Percentiles rank a stretch among this genome's conserved stretches.
These are phyloP conservation scores for Alethe castanea DNA, from an alignment of 2,113 vertebrate species.

Conservation along the genomic window DNA sequence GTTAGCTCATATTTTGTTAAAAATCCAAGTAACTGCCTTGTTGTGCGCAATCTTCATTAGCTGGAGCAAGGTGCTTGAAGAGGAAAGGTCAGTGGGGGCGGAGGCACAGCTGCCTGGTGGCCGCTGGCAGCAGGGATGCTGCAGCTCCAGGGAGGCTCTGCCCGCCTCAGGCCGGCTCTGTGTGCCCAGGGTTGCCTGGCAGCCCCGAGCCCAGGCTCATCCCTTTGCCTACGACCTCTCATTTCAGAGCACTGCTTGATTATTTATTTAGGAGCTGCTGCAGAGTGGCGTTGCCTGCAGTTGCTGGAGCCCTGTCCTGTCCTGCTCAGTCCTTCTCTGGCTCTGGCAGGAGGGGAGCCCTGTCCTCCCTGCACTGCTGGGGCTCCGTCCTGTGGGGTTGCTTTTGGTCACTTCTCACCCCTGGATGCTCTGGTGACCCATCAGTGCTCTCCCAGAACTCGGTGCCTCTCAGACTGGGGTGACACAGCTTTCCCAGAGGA, in stretches of 20 bases:
- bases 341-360: not conserved
- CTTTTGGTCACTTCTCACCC: rapidly evolving
- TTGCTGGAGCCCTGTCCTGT: not conserved
- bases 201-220: not conserved
- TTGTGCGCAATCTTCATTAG: not conserved
- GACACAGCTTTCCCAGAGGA: rapidly evolving
- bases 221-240: not conserved
- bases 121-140: not conserved
- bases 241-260: slow-evolving; percentile 30
- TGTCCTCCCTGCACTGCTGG: rapidly evolving
- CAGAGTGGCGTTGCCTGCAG: not conserved
- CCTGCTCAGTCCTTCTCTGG: not conserved
- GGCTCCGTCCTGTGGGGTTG: rapidly evolving
- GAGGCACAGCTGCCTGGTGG: not conserved
- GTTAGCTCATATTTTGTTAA: not conserved
- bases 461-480: rapidly evolving
- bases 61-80: not conserved
- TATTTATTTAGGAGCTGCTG: slow-evolving; percentile 65
- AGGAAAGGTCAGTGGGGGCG: not conserved
- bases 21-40: not conserved
- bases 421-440: rapidly evolving
- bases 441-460: not conserved
- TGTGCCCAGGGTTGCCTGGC: slow-evolving; percentile 24
- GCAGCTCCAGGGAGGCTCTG: not conserved
- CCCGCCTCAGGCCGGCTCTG: not conserved